These are phyloP conservation scores for Uria aalge DNA, from an alignment of 2,113 vertebrate genomes.

Conservation along the genomic window DNA sequence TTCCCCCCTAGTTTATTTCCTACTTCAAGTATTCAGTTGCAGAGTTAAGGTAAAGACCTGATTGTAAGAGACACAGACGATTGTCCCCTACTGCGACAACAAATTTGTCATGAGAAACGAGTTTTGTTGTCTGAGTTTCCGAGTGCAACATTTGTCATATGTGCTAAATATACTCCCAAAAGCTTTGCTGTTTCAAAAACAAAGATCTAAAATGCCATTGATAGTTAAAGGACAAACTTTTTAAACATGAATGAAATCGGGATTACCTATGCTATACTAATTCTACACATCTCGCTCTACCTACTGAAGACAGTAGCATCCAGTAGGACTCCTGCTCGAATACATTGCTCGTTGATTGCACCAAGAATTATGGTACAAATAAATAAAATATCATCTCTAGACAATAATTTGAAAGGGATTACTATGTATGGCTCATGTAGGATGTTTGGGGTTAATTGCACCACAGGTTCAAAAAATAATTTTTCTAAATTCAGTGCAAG, in stretches of 20 bases:
- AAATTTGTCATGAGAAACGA: constrained; percentile 50
- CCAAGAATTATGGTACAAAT: constrained; percentile 32
- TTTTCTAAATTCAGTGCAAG: constrained; percentile 77
- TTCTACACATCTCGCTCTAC: constrained; percentile 63
- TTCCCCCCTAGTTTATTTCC: constrained; percentile 69
- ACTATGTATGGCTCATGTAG: constrained; percentile 74
- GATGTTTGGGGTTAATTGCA: constrained; percentile 73
- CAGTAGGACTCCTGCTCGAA: constrained; percentile 62
- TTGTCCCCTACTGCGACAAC: constrained; percentile 60
- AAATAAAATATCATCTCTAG: constrained; percentile 55
- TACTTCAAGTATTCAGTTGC: constrained; percentile 84
- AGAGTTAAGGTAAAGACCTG: constrained; percentile 77
- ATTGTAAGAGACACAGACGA: constrained; percentile 67
- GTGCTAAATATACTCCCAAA: constrained; percentile 70
- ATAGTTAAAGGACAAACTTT: constrained; percentile 75
- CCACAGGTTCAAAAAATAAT: constrained; percentile 70
- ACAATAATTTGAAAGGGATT: constrained; percentile 47
- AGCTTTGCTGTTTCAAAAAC: constrained; percentile 64
- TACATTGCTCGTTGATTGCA: constrained; percentile 31
- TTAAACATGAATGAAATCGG: constrained; percentile 72
- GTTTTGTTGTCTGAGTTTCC: constrained; percentile 72
- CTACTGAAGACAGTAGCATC: constrained; percentile 65
- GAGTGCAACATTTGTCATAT: constrained; percentile 73
- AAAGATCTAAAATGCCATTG: constrained; percentile 61
- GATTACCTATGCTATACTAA: constrained; percentile 60